Evolutionary conservation across 1,140 invertebrate genomes (phyloP).

Genomic region (Euura lappo): DNA sequence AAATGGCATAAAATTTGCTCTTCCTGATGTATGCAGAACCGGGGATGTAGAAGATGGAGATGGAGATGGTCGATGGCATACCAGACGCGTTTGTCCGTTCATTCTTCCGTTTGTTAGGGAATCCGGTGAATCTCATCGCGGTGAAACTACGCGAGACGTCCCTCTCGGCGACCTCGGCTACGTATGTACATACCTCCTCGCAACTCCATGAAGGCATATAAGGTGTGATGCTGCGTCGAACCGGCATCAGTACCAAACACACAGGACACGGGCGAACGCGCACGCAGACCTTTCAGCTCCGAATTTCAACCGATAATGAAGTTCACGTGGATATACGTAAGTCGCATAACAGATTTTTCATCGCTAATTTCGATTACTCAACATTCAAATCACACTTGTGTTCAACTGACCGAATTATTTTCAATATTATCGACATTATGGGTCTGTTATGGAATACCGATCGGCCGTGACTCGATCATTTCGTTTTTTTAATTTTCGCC

Average conservation of each 20-base stretch:
- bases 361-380: background rate
- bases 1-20: background rate
- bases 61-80: too few species aligned
- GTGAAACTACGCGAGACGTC: background rate
- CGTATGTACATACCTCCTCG: conserved; percentile 45
- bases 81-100: background rate
- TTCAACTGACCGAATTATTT: too few species aligned
- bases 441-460: too few species aligned
- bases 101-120: background rate
- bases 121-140: conserved; percentile 3
- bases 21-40: background rate
- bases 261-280: conserved; percentile 50
- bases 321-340: conserved; percentile 41
- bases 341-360: conserved; percentile 25
- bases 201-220: conserved; percentile 58
- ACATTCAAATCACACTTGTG: background rate
- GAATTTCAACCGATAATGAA: conserved; percentile 40
- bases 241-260: conserved; percentile 56
- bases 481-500: too few species aligned
- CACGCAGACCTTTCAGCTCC: conserved; percentile 35
- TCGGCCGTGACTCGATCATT: too few species aligned
- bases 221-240: conserved; percentile 56
- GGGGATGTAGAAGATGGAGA: too few species aligned
- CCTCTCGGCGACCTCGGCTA: background rate
- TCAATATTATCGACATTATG: too few species aligned